phyloP scores from a whole-genome alignment of 2,113 vertebrate genomes.

The Megatriorchis doriae region DNA sequence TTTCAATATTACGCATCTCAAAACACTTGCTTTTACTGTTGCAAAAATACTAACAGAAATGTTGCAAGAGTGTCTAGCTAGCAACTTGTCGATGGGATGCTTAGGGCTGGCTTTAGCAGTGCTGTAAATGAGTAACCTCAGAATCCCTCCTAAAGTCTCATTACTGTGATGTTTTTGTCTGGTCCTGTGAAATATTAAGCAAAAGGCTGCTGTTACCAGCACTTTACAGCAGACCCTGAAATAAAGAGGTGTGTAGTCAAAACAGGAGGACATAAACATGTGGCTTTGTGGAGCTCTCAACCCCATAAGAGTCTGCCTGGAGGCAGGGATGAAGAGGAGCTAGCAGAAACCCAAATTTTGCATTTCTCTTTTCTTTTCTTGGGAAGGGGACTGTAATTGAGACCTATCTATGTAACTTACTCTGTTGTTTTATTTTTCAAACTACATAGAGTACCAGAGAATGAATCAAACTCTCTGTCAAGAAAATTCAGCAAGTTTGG shows the following conservation, averaged over 20 bases:
- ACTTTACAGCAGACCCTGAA: background rate
- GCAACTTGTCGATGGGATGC: background rate
- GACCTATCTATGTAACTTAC: background rate
- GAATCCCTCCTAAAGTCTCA: background rate
- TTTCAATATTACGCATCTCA: background rate
- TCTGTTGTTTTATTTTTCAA: constrained; percentile 37
- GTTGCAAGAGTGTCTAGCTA: background rate
- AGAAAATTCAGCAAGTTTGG: constrained; percentile 86
- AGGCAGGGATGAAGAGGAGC: background rate
- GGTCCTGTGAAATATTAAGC: background rate
- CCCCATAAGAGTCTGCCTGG: accelerated
- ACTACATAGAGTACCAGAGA: constrained; percentile 80
- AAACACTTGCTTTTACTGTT: background rate
- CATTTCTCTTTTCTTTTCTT: background rate
- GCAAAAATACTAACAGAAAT: background rate
- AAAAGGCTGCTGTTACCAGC: background rate
- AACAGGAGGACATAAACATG: background rate
- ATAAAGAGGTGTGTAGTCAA: background rate
- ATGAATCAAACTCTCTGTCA: constrained; percentile 79
- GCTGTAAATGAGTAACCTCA: background rate
- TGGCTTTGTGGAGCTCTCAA: background rate
- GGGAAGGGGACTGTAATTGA: background rate
- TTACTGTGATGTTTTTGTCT: background rate
- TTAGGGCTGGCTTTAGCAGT: background rate
- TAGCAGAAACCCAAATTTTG: background rate